These are phyloP conservation scores for Cremastobaeus sp. DNA, from an alignment of 2,888 invertebrate species.

Conservation along the genomic window DNA sequence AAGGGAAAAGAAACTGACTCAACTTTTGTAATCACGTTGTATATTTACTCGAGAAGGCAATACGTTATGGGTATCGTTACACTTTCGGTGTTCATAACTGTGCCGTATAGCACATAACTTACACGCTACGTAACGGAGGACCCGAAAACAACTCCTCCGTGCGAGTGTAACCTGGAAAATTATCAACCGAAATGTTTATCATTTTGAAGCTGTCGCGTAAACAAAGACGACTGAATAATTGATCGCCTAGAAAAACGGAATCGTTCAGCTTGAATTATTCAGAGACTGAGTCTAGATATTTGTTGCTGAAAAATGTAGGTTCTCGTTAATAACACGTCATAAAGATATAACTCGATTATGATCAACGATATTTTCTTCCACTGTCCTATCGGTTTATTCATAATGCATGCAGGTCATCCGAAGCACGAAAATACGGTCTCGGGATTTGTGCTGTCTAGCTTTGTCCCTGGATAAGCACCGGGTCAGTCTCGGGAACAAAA, in stretches of 20 bases:
- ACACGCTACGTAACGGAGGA: conserved; percentile 48
- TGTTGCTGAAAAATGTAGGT: no score
- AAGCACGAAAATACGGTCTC: conserved; percentile 22
- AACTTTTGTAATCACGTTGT: conserved; percentile 48
- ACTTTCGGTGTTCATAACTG: conserved; percentile 40
- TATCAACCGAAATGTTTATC: no score
- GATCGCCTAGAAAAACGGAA: no score
- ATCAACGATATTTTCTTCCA: conserved; percentile 34
- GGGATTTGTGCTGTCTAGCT: conserved; percentile 26
- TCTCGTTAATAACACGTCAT: conserved; percentile 13
- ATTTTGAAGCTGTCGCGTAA: no score
- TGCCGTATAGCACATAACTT: conserved; percentile 33
- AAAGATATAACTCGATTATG: conserved; percentile 30
- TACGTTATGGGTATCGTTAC: conserved; percentile 56
- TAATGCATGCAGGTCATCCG: conserved; percentile 37
- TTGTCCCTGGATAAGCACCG: conserved; percentile 28
- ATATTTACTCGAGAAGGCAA: conserved; percentile 53
- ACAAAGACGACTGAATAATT: no score
- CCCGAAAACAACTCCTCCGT: conserved; percentile 31
- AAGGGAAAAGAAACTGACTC: conserved; percentile 38
- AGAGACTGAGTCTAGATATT: no score
- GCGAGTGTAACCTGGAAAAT: no score
- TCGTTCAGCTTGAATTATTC: no score
- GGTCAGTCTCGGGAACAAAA: conserved; percentile 26
- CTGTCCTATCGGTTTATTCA: conserved; percentile 17